Percentiles rank a stretch among this genome's conserved stretches.
Evolutionary conservation across 1,140 invertebrate species (phyloP).

Genomic region (Danaus plexippus): DNA sequence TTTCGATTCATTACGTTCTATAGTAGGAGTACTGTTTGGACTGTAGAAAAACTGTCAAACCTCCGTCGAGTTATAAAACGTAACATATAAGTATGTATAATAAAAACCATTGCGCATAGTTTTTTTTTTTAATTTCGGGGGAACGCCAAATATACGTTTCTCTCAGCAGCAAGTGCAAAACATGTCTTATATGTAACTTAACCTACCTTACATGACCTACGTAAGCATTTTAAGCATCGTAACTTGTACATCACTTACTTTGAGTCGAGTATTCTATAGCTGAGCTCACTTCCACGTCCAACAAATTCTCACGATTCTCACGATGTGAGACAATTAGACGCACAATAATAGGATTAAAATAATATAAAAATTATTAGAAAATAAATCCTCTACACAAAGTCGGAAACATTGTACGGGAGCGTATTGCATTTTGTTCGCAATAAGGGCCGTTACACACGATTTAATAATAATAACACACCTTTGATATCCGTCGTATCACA

Average conservation of each 20-base stretch:
- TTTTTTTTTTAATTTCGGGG: too few species aligned
- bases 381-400: not conserved
- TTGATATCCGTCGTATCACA: not conserved
- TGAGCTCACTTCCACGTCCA: slow-evolving; percentile 17
- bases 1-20: too few species aligned
- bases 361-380: not conserved
- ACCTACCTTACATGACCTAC: slow-evolving; percentile 56
- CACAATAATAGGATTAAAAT: not conserved
- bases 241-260: slow-evolving; percentile 37
- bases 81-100: too few species aligned
- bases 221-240: slow-evolving; percentile 55
- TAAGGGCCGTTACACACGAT: slow-evolving; percentile 16
- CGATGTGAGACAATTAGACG: not conserved
- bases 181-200: slow-evolving; percentile 33
- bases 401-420: not conserved
- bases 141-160: too few species aligned
- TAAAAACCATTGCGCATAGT: too few species aligned
- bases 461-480: slow-evolving; percentile 7
- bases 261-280: slow-evolving; percentile 43
- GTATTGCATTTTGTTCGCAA: slow-evolving; percentile 4
- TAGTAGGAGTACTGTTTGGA: too few species aligned
- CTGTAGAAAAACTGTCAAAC: too few species aligned
- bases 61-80: too few species aligned
- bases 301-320: slow-evolving; percentile 5
- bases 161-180: slow-evolving; percentile 28